Conservation (phyloP, 2,797 vertebrate species). For the Pangasius mekongensis region DNA sequence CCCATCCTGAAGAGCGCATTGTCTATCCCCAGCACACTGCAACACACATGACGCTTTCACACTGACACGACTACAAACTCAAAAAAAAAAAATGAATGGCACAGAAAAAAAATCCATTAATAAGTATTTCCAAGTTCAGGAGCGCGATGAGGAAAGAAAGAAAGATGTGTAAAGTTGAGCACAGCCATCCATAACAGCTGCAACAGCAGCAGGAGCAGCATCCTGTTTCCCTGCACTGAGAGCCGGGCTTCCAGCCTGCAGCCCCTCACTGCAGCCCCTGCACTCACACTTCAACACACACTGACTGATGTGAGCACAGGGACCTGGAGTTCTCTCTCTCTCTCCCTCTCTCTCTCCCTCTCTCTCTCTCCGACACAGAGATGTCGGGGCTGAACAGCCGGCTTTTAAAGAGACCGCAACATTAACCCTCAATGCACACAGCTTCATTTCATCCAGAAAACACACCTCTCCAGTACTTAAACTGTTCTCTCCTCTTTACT, state of each 20-base stretch:
- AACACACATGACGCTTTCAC: conserved; percentile 57
- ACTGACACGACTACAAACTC: neutral
- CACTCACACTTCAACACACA: neutral
- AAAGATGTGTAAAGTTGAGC: neutral
- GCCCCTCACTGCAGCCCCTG: neutral
- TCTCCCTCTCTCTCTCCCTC: conserved; percentile 6
- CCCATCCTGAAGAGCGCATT: conserved; percentile 95
- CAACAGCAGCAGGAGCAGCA: neutral
- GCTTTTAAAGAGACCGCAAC: conserved; percentile 79
- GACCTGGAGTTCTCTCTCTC: neutral
- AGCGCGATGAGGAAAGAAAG: neutral
- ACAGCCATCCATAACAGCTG: neutral
- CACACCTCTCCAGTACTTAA: neutral
- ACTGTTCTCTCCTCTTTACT: neutral
- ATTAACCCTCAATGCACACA: neutral
- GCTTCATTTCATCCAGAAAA: neutral
- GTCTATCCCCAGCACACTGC: conserved; percentile 71
- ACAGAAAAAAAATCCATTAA: neutral
- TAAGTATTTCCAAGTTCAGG: conserved; percentile 14
- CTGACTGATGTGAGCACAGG: neutral
- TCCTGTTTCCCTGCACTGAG: neutral
- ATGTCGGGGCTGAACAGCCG: conserved; percentile 3
- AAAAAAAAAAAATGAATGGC: conserved; percentile 5
- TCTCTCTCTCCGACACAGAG: neutral
- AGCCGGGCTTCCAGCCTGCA: neutral